Evolutionary conservation across 2,888 invertebrate genomes (phyloP).

Genomic region (Listrodromus nycthemerus): DNA sequence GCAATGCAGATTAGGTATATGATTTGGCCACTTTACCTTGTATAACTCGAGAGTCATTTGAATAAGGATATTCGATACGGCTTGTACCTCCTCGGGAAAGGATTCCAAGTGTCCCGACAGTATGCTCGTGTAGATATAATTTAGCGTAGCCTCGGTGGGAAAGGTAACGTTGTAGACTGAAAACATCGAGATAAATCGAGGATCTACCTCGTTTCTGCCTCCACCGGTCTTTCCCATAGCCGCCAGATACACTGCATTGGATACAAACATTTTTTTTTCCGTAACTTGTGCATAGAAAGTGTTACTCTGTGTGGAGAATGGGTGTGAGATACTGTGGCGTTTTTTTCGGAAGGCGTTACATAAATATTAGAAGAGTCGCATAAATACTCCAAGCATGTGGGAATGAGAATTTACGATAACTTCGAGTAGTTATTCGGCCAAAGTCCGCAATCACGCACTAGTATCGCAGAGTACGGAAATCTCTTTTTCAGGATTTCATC

Average conservation of each 20-base stretch:
- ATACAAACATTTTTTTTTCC: no score
- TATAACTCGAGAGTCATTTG: constrained; percentile 93
- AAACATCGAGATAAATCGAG: constrained; percentile 96
- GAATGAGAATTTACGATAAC: no score
- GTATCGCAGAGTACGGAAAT: no score
- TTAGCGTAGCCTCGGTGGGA: constrained; percentile 91
- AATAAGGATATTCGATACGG: constrained; percentile 89
- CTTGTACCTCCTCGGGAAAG: constrained; percentile 89
- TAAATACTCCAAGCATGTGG: no score
- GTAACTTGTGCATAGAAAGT: no score
- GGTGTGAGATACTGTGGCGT: no score
- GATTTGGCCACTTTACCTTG: constrained; percentile 86
- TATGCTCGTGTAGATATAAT: constrained; percentile 93
- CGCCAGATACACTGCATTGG: constrained; percentile 88
- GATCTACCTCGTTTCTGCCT: constrained; percentile 95
- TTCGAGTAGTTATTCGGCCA: no score
- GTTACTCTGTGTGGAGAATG: no score
- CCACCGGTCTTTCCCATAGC: constrained; percentile 96
- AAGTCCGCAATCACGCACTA: no score
- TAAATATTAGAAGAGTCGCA: no score
- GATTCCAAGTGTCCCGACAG: constrained; percentile 90
- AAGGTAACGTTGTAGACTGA: constrained; percentile 94
- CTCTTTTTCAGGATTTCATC: background rate
- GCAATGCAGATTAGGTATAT: background rate
- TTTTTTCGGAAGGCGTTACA: no score